These are phyloP conservation scores for Porphyrio hochstetteri DNA, from an alignment of 2,113 vertebrate species.

Conservation along the genomic window DNA sequence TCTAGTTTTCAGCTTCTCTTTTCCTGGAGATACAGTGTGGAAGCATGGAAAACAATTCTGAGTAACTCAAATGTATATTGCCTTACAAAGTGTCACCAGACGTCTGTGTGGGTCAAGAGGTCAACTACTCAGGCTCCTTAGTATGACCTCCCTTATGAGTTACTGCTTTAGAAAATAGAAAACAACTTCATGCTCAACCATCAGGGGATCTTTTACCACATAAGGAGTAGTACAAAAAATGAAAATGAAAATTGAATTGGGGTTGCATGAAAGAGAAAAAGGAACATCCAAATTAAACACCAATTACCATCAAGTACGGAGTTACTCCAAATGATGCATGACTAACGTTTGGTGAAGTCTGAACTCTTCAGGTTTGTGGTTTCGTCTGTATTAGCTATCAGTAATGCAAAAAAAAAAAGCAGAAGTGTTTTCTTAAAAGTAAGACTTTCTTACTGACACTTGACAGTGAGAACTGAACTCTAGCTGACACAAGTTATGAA, in stretches of 20 bases:
- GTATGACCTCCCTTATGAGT: background rate
- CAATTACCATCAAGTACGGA: background rate
- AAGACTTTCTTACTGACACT: background rate
- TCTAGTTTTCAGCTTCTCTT: background rate
- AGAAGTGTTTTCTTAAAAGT: conserved; percentile 42
- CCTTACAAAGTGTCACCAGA: background rate
- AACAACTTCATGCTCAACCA: background rate
- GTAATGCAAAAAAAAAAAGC: conserved; percentile 30
- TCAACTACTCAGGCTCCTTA: background rate
- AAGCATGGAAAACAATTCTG: background rate
- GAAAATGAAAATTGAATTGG: conserved; percentile 45
- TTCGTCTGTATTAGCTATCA: conserved; percentile 48
- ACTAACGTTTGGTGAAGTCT: background rate
- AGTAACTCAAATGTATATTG: background rate
- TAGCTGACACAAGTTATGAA: conserved; percentile 1
- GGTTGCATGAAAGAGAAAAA: conserved; percentile 60
- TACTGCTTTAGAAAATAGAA: background rate
- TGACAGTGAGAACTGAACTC: background rate
- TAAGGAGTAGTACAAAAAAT: background rate
- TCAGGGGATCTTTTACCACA: background rate
- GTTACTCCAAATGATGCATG: conserved; percentile 3
- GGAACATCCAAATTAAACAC: background rate
- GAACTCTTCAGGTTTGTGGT: conserved; percentile 47
- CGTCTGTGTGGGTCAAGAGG: background rate
- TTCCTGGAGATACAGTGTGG: background rate